Percentiles rank a stretch among this genome's conserved stretches.
Evolutionary conservation across 2,888 invertebrate genomes (phyloP).

Genomic region (Heteromyza rotundicornis): DNA sequence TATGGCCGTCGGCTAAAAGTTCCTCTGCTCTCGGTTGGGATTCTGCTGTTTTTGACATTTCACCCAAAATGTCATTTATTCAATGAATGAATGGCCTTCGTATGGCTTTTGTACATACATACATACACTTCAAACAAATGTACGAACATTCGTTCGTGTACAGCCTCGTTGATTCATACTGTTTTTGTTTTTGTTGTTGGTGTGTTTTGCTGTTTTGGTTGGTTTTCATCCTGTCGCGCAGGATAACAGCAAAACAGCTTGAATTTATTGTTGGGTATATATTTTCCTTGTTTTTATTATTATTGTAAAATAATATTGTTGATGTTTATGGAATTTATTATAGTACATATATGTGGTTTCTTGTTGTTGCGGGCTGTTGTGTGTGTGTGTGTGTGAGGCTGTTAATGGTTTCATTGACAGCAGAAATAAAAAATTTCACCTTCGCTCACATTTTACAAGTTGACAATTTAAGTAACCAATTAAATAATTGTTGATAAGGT

Average conservation of each 20-base stretch:
- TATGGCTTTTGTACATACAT: constrained; percentile 2
- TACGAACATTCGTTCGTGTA: not conserved
- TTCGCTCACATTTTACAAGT: no score
- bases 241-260: constrained; percentile 15
- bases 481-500: no score
- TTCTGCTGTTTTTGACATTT: constrained; percentile 24
- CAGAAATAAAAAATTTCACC: no score
- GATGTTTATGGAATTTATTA: constrained; percentile 19
- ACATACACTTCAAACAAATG: not conserved
- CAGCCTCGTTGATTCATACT: constrained; percentile 1
- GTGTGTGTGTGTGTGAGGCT: not conserved
- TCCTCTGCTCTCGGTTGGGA: not conserved
- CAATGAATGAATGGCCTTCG: constrained; percentile 16
- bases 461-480: no score
- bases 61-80: constrained; percentile 25
- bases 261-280: constrained; percentile 14
- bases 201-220: not conserved
- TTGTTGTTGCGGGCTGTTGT: constrained; percentile 3
- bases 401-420: no score
- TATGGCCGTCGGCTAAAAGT: constrained; percentile 12
- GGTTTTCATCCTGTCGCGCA: constrained; percentile 14
- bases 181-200: not conserved
- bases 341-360: not conserved
- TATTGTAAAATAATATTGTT: constrained; percentile 16
- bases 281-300: not conserved